Percentiles rank a stretch among this genome's conserved stretches.
Evolutionary conservation across 2,113 vertebrate species (phyloP).

Genomic region (Thinocorus orbignyianus): DNA sequence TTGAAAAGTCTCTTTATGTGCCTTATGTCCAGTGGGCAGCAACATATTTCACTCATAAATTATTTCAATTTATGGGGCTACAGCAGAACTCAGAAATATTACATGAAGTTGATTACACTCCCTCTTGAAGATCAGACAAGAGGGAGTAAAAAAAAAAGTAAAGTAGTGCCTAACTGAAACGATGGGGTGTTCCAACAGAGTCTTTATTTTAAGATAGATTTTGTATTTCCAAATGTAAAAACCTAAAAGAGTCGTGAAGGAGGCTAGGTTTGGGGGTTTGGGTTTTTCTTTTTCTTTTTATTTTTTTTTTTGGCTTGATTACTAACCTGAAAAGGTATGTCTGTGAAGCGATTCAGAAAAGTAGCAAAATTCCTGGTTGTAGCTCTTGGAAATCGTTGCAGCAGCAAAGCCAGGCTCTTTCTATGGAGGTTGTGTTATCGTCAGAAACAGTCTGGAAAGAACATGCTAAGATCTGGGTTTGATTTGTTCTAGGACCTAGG

Average conservation of each 20-base stretch:
- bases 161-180: background rate
- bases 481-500: conserved; percentile 12
- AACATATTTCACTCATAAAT: accelerated
- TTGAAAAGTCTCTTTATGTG: background rate
- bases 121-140: background rate
- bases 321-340: background rate
- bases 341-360: background rate
- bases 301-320: background rate
- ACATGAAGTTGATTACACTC: background rate
- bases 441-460: conserved; percentile 22
- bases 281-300: background rate
- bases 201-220: background rate
- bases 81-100: background rate
- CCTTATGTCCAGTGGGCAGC: background rate
- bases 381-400: conserved; percentile 12
- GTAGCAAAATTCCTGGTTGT: background rate
- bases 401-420: conserved; percentile 38
- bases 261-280: background rate
- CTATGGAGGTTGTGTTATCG: background rate
- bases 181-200: background rate
- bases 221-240: background rate
- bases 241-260: background rate
- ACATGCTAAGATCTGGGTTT: background rate
- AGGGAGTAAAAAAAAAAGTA: no score
- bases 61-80: background rate